phyloP scores from a whole-genome alignment of 2,888 invertebrate genomes.

The Campopleginae sp. region DNA sequence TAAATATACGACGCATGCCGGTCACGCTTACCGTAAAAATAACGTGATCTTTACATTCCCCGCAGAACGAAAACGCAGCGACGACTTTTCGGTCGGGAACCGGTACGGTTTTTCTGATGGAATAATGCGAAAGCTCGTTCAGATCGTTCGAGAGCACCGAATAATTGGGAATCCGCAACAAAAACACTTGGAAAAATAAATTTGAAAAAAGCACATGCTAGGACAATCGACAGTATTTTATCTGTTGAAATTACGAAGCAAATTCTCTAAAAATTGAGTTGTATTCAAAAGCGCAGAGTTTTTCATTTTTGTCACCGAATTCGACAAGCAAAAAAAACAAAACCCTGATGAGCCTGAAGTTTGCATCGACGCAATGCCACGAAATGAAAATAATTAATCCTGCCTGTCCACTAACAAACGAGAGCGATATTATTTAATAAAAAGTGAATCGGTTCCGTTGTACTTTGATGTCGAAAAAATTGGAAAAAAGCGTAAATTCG shows the following conservation, averaged over 20 bases:
- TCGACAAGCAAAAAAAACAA: background rate
- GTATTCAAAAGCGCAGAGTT: background rate
- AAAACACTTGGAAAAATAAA: background rate
- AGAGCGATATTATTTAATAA: background rate
- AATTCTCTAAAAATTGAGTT: background rate
- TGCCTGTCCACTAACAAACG: background rate
- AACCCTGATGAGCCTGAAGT: background rate
- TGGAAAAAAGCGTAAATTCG: background rate
- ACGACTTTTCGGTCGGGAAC: no score
- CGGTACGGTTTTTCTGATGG: background rate
- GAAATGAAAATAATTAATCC: no score
- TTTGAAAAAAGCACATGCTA: background rate
- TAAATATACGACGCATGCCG: constrained; percentile 3
- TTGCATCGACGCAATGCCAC: no score
- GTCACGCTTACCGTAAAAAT: constrained; percentile 11
- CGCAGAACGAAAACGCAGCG: background rate
- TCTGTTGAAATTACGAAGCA: background rate
- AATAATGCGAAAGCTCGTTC: background rate
- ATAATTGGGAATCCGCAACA: background rate
- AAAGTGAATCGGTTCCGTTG: background rate
- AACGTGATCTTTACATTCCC: background rate
- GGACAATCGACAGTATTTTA: no score
- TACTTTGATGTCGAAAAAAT: background rate
- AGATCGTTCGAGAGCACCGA: background rate
- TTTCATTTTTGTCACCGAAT: background rate